A percentile compares a stretch with the other conserved stretches of the same genome.
Conservation (phyloP, 2,797 vertebrate genomes). For the Anableps anableps region DNA sequence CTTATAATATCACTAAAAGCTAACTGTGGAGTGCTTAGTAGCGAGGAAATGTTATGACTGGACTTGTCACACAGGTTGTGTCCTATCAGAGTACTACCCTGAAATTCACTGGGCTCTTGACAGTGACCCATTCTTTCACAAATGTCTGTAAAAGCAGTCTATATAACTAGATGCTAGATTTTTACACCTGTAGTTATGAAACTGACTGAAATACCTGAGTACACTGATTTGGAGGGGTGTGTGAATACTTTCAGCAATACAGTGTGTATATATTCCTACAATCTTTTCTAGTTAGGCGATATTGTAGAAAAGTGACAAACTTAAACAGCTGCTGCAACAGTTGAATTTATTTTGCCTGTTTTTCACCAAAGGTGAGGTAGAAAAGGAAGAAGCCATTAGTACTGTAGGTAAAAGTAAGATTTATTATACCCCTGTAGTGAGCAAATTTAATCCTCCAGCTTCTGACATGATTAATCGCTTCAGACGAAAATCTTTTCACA, state of each 20-base stretch:
- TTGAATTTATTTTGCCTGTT: background rate
- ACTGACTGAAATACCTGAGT: background rate
- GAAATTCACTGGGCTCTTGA: background rate
- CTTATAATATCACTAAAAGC: background rate
- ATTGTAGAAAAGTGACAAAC: background rate
- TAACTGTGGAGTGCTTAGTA: background rate
- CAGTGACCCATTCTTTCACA: background rate
- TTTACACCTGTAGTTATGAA: background rate
- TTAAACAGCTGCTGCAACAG: background rate
- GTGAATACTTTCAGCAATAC: background rate
- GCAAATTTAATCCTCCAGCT: background rate
- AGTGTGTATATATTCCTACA: background rate
- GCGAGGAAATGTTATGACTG: background rate
- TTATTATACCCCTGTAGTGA: background rate
- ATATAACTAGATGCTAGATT: background rate
- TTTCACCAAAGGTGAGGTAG: background rate
- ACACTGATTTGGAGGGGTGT: background rate
- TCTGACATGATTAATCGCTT: slow-evolving; percentile 17
- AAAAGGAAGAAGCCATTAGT: background rate
- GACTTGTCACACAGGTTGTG: background rate
- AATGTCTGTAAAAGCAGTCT: background rate
- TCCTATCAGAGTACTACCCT: background rate
- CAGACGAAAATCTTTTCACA: background rate
- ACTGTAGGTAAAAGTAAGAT: background rate
- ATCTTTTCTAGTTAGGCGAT: background rate